These are phyloP conservation scores for Dromaius novaehollandiae DNA, from an alignment of 2,113 vertebrate genomes.

Conservation along the genomic window DNA sequence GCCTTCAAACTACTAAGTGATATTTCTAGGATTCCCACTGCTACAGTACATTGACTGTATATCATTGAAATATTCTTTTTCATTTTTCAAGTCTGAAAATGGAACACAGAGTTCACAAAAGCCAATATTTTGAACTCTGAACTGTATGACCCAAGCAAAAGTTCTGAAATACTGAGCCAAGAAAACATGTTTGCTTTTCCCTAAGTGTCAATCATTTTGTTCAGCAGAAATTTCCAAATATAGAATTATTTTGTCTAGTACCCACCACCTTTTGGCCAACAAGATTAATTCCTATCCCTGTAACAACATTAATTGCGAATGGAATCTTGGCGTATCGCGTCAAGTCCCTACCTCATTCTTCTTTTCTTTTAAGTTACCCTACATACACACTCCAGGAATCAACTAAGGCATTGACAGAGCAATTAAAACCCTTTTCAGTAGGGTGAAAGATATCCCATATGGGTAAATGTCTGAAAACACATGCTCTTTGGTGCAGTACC, in stretches of 20 bases:
- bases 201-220: background rate
- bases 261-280: slow-evolving; percentile 47
- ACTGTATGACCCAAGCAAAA: background rate
- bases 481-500: background rate
- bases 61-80: background rate
- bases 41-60: background rate
- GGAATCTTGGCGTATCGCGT: background rate
- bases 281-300: slow-evolving; percentile 40
- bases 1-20: background rate
- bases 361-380: background rate
- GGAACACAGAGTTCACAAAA: background rate
- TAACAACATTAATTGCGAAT: background rate
- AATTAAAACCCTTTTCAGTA: background rate
- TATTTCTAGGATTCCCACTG: background rate
- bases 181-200: background rate
- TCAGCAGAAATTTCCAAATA: slow-evolving; percentile 68
- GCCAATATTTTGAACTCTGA: background rate
- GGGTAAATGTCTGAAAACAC: background rate
- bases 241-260: slow-evolving; percentile 59
- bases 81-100: background rate
- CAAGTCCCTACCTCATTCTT: background rate
- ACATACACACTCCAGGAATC: background rate
- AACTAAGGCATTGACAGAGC: background rate
- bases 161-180: background rate
- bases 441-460: background rate